Conservation (phyloP, 2,797 vertebrate species). For the Taeniopygia guttata region DNA sequence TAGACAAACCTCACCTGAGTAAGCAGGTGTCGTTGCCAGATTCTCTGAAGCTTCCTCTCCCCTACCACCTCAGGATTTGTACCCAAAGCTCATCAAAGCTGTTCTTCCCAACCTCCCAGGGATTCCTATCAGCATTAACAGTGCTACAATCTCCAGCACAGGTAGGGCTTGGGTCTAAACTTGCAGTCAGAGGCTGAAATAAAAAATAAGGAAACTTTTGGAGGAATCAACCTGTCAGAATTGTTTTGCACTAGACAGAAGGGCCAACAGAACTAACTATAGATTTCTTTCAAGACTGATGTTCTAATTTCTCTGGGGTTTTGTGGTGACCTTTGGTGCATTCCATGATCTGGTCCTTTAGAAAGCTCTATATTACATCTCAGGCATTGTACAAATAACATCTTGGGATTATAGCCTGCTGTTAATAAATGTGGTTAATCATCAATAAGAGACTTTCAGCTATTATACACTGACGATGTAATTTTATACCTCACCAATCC, state of each 20-base stretch:
- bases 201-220: not conserved
- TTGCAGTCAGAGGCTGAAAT: not conserved
- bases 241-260: not conserved
- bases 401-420: conserved; percentile 24
- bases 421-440: conserved; percentile 71
- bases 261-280: not conserved
- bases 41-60: not conserved
- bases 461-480: conserved; percentile 56
- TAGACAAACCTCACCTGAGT: not conserved
- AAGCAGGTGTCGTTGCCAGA: not conserved
- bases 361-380: conserved; percentile 16
- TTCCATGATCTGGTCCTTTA: conserved; percentile 36
- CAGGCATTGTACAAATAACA: conserved; percentile 60
- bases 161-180: not conserved
- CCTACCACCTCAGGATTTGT: not conserved
- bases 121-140: not conserved
- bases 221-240: not conserved
- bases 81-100: not conserved
- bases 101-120: not conserved
- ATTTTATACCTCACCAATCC: conserved; percentile 70
- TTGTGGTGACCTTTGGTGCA: conserved; percentile 34
- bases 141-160: not conserved
- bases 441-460: conserved; percentile 60
- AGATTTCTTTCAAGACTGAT: conserved; percentile 39
- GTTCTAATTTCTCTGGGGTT: conserved; percentile 40